These are phyloP conservation scores for Monopis laevigella DNA, from an alignment of 2,888 invertebrate genomes.

Conservation along the genomic window DNA sequence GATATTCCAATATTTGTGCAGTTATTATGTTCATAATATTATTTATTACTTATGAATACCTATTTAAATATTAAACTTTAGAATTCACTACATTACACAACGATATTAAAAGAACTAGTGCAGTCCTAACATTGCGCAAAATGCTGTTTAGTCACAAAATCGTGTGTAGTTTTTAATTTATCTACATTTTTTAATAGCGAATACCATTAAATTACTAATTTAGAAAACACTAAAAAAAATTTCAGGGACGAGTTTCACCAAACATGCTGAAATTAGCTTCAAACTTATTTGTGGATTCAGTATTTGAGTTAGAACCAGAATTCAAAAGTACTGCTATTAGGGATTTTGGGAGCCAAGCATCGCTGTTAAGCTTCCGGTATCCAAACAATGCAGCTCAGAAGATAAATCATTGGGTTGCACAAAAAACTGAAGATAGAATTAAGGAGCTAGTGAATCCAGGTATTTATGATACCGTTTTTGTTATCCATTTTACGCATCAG, in stretches of 20 bases:
- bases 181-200: neutral
- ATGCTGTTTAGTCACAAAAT: no score
- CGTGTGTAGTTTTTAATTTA: no score
- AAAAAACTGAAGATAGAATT: conserved; percentile 74
- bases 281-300: conserved; percentile 39
- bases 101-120: no score
- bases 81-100: no score
- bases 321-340: conserved; percentile 39
- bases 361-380: conserved; percentile 59
- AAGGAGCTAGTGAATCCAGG: conserved; percentile 66
- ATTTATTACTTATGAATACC: no score
- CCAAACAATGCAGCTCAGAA: conserved; percentile 48
- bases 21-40: no score
- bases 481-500: no score
- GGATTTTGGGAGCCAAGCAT: conserved; percentile 66
- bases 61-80: no score
- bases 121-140: no score
- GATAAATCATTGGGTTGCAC: conserved; percentile 80
- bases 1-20: no score
- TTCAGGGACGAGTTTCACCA: conserved; percentile 38
- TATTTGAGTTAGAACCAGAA: conserved; percentile 31
- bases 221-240: conserved; percentile 16
- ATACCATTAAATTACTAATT: neutral
- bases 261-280: conserved; percentile 45
- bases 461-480: no score